Evolutionary conservation across 2,797 vertebrate species (phyloP).

Genomic region (Ceryle rudis): DNA sequence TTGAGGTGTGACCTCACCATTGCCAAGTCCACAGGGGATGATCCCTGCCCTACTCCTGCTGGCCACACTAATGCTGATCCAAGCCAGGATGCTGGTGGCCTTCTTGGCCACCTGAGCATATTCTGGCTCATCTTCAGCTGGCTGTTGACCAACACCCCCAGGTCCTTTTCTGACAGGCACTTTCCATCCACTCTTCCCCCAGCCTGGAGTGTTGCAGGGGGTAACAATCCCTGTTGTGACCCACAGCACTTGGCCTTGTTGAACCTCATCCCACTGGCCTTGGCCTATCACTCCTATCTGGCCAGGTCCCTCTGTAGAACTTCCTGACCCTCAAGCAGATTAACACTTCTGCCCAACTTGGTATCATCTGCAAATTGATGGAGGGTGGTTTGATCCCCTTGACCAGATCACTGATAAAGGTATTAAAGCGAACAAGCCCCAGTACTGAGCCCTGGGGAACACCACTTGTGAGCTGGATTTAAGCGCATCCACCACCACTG

Average conservation of each 20-base stretch:
- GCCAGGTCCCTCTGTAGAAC: neutral
- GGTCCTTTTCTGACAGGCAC: neutral
- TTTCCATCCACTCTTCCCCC: neutral
- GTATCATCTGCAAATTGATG: neutral
- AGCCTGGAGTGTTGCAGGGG: too few species aligned
- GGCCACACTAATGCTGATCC: too few species aligned
- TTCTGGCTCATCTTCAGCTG: neutral
- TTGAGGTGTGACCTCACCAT: neutral
- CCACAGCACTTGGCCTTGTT: neutral
- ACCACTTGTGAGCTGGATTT: neutral
- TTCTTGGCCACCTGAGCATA: neutral
- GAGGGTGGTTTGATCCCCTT: neutral
- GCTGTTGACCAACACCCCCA: neutral
- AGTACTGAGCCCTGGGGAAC: neutral
- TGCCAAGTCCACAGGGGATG: neutral
- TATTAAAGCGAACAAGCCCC: neutral
- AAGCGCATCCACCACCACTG: neutral
- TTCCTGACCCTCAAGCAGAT: neutral
- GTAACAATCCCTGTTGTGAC: neutral
- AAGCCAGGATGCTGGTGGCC: neutral
- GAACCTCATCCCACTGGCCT: neutral
- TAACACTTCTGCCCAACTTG: neutral
- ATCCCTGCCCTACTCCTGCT: neutral
- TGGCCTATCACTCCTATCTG: too few species aligned
- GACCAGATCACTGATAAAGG: neutral